These are phyloP conservation scores for Cyaniris semiargus DNA, from an alignment of 2,888 invertebrate genomes.

Conservation along the genomic window DNA sequence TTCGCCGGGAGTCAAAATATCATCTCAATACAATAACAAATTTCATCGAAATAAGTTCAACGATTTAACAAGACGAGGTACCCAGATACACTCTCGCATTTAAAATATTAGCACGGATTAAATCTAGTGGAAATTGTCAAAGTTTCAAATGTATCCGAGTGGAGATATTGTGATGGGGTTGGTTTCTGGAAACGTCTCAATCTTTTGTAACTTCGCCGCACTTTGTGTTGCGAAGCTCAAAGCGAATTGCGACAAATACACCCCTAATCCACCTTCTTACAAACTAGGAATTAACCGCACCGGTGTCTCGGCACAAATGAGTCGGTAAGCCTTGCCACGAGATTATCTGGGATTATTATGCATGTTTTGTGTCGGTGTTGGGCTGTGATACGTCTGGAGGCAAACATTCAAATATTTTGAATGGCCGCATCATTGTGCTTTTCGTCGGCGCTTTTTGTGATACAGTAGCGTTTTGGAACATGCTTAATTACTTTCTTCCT, in stretches of 20 bases:
- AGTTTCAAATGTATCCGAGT: not conserved
- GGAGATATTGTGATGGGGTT: not conserved
- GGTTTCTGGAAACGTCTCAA: conserved; percentile 22
- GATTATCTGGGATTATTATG: conserved; percentile 66
- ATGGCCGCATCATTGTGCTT: conserved; percentile 35
- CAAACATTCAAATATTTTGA: conserved; percentile 49
- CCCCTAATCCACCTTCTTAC: conserved; percentile 69
- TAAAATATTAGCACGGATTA: not conserved
- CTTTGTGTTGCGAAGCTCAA: conserved; percentile 49
- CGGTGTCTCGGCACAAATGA: conserved; percentile 70
- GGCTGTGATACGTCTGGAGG: conserved; percentile 57
- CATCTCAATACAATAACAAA: not conserved
- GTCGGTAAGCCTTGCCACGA: conserved; percentile 66
- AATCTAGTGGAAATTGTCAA: conserved; percentile 7
- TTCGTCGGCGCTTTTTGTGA: conserved; percentile 38
- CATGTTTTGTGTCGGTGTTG: conserved; percentile 66
- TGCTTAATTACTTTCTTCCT: conserved; percentile 10
- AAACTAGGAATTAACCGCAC: conserved; percentile 64
- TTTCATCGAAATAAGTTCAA: not conserved
- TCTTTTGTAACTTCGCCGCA: conserved; percentile 47
- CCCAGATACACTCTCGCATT: not conserved
- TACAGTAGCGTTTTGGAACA: conserved; percentile 6
- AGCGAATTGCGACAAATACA: conserved; percentile 62
- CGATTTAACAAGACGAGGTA: not conserved
- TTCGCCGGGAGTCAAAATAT: not conserved